Conservation (phyloP, 2,113 vertebrate genomes). For the Oryzias curvinotus region DNA sequence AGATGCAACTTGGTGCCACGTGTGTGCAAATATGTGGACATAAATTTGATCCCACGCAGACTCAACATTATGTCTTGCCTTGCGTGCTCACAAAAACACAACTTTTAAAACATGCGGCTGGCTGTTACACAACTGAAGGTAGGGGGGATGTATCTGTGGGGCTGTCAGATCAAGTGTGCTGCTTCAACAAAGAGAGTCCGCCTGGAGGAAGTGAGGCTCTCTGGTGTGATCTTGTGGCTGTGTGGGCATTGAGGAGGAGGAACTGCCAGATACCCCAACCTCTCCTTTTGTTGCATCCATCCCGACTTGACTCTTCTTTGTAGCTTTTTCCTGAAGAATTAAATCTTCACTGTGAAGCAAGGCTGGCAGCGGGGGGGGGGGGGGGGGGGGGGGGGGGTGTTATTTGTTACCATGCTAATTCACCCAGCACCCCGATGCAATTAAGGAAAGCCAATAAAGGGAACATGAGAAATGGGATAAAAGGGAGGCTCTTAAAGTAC, state of each 20-base stretch:
- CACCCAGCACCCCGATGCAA: conserved; percentile 34
- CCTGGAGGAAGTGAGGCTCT: conserved; percentile 33
- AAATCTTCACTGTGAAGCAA: conserved; percentile 27
- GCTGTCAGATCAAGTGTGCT: conserved; percentile 41
- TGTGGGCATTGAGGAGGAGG: conserved; percentile 30
- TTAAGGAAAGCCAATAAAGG: not conserved
- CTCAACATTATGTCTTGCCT: conserved; percentile 13
- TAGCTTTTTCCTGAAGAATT: conserved; percentile 17
- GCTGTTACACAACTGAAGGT: conserved; percentile 52
- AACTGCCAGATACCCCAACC: conserved; percentile 34
- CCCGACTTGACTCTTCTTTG: conserved; percentile 4
- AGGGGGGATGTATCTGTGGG: conserved; percentile 13
- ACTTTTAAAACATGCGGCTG: conserved; percentile 60
- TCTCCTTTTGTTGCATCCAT: conserved; percentile 25
- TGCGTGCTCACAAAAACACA: conserved; percentile 26
- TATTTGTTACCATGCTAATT: conserved; percentile 53
- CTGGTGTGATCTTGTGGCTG: conserved; percentile 29
- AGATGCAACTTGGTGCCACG: conserved; percentile 23
- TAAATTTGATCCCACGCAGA: conserved; percentile 31
- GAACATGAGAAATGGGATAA: conserved; percentile 3
- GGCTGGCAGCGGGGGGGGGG: conserved; percentile 35
- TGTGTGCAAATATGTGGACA: conserved; percentile 30
- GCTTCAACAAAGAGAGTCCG: conserved; percentile 36
- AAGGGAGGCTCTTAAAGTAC: conserved; percentile 40
- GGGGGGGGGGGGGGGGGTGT: conserved; percentile 36